phyloP scores from a whole-genome alignment of 2,113 vertebrate species.

The Centropus unirufus region DNA sequence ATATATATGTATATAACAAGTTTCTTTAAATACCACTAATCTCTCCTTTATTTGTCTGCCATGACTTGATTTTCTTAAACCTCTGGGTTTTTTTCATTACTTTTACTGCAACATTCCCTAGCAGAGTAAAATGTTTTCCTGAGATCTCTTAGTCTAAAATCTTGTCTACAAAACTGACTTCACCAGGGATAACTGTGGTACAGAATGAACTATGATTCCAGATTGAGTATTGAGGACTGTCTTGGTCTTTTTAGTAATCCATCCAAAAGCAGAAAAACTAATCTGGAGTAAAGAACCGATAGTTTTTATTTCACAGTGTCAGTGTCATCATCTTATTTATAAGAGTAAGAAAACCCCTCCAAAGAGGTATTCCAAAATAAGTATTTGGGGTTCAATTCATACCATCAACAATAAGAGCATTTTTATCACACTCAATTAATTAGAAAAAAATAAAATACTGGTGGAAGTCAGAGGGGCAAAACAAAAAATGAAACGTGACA shows the following conservation, averaged over 20 bases:
- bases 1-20: not conserved
- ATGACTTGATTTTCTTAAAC: not conserved
- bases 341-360: not conserved
- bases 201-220: not conserved
- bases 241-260: not conserved
- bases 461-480: not conserved
- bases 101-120: not conserved
- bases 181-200: not conserved
- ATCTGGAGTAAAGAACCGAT: not conserved
- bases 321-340: not conserved
- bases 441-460: not conserved
- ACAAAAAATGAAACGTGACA: no score
- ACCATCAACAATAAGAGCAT: not conserved
- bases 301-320: not conserved
- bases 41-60: conserved; percentile 9
- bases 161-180: not conserved
- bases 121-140: not conserved
- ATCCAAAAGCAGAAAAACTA: not conserved
- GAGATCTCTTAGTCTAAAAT: not conserved
- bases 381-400: not conserved
- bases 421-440: not conserved
- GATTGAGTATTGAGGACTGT: not conserved
- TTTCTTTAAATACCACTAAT: conserved; percentile 22
- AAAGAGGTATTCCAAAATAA: not conserved
- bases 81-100: not conserved